A percentile compares a stretch with the other conserved stretches of the same genome.
phyloP scores from a whole-genome alignment of 2,113 vertebrate species.

The Tragelaphus buxtoni region DNA sequence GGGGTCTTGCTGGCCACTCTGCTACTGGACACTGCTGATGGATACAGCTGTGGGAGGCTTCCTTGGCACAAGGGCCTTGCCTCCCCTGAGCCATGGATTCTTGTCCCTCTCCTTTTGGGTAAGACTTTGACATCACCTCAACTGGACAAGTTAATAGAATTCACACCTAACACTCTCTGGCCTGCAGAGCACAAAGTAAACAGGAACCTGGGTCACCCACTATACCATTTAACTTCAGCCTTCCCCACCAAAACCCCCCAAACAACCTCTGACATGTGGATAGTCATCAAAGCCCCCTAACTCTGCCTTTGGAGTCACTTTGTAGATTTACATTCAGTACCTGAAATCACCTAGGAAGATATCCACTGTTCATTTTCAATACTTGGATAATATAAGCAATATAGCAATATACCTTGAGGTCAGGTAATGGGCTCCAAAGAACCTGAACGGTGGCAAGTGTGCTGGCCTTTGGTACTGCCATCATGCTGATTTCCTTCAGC shows the following conservation, averaged over 20 bases:
- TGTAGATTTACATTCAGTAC: neutral
- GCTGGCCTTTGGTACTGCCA: neutral
- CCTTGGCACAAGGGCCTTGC: neutral
- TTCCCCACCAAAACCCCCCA: neutral
- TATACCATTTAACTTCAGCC: neutral
- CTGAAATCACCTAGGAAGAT: neutral
- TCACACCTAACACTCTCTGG: neutral
- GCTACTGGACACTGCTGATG: neutral
- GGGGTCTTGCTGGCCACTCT: neutral
- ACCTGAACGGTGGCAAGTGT: neutral
- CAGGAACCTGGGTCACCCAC: neutral
- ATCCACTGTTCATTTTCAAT: neutral
- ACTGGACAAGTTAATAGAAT: neutral
- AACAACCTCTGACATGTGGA: accelerated
- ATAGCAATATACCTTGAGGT: neutral
- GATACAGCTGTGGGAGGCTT: neutral
- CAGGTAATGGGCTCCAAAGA: neutral
- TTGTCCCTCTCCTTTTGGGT: neutral
- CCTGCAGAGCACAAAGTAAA: neutral
- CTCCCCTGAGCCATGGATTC: neutral
- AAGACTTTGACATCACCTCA: neutral
- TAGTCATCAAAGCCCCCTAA: neutral
- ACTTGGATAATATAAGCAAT: neutral
- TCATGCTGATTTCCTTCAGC: neutral
- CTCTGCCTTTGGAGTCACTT: neutral